Base-by-base conservation (phyloP, 1,140 invertebrate genomes). In the Lineus longissimus region DNA sequence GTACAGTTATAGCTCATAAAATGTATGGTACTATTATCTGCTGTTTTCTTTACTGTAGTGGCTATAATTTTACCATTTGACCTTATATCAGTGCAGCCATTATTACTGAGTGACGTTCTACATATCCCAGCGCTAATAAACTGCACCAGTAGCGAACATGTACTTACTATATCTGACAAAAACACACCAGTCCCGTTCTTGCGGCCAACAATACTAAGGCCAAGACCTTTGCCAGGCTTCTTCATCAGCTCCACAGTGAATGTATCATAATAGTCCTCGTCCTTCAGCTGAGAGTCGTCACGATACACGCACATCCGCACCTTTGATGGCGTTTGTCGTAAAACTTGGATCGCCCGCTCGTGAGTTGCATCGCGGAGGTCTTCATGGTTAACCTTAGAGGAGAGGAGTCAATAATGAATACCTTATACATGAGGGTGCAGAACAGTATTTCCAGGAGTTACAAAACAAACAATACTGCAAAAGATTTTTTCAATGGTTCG, bases 291-390 rank as follows among this genome's bases (percentile, higher is more conserved):
- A 15, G 81, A 78, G 72, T 79, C 74, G 31, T 94, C 92, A 41
- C 95, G 86, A 79, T 89, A 91, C 2, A 99, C 89, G n/a, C 90
- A 86, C 84, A 99, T 89, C 73, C 88, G 89, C 65, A 98, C 89
- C 86, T 92, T 82, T 0, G 87, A 85, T 64, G 84, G 83, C 17
- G 84, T 83, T 69, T 85, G 83, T 23, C 82, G 71, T 55, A 85
- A 66, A 25, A 81, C 77, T 59, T 81, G 76, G 55, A 84, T 82
- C 45, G 83, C 84, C 67, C 89, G 88, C 75, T 97, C 95, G 76
- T 98, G 95, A 68, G 91, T 93, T n/a, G 94, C 91, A 66, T 92
- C 87, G 64, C 92, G 85, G 51, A 98, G 86, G 84, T 97, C 92
- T 54, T 91, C 87, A 17, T 91, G 91, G 77, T 96, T 94, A 2